Evolutionary conservation across 2,888 invertebrate genomes (phyloP).

Genomic region (Meiosimyza platycephala): DNA sequence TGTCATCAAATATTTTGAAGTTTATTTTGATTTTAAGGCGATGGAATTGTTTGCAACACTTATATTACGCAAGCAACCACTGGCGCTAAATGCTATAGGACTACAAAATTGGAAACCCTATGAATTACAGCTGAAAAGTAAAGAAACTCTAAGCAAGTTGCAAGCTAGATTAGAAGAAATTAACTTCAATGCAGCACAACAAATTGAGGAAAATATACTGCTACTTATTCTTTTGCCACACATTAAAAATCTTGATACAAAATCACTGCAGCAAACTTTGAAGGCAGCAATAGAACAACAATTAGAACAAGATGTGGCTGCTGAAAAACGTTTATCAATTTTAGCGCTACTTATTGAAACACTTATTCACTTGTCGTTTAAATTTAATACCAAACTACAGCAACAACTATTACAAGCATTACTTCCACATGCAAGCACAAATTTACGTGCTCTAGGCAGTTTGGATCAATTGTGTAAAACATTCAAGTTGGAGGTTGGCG

Average conservation of each 20-base stretch:
- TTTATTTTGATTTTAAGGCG: conserved; percentile 70
- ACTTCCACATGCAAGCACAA: conserved; percentile 58
- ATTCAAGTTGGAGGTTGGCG: conserved; percentile 58
- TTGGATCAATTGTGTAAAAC: conserved; percentile 64
- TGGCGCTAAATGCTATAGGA: conserved; percentile 73
- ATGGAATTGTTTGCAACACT: conserved; percentile 76
- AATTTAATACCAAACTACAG: conserved; percentile 38
- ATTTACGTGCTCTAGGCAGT: conserved; percentile 57
- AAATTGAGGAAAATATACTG: conserved; percentile 63
- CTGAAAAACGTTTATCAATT: conserved; percentile 67
- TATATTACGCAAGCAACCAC: conserved; percentile 75
- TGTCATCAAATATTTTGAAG: conserved; percentile 73
- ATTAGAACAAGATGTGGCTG: neutral
- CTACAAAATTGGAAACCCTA: conserved; percentile 76
- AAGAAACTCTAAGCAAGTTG: conserved; percentile 54
- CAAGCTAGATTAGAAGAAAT: conserved; percentile 50
- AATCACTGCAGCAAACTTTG: conserved; percentile 43
- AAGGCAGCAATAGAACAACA: conserved; percentile 32
- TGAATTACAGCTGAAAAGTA: conserved; percentile 71
- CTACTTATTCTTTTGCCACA: conserved; percentile 59
- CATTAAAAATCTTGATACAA: conserved; percentile 52
- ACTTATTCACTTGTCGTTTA: conserved; percentile 69
- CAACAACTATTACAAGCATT: conserved; percentile 32
- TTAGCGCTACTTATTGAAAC: conserved; percentile 72
- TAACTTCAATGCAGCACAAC: conserved; percentile 38